phyloP scores from a whole-genome alignment of 2,797 vertebrate genomes.

The Paratrypauchen microcephalus region DNA sequence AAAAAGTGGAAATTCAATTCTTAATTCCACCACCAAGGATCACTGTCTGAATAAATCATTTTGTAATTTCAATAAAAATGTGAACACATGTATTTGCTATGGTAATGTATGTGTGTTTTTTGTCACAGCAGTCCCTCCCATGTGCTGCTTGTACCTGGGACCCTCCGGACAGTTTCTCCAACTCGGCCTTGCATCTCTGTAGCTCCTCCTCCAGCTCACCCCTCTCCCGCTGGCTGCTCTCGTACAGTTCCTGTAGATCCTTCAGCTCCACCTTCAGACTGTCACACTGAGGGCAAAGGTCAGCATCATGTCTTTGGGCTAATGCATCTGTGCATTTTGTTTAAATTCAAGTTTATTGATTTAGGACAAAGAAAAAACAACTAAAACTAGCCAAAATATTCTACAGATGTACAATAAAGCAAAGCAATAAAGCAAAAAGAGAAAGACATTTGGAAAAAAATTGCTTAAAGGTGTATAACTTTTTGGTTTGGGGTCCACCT shows the following conservation, averaged over 20 bases:
- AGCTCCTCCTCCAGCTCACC: constrained; percentile 84
- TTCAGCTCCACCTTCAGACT: constrained; percentile 78
- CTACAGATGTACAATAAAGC: neutral
- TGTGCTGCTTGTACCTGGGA: constrained; percentile 61
- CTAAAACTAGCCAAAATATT: neutral
- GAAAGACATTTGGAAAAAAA: neutral
- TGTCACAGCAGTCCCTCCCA: neutral
- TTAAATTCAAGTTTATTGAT: neutral
- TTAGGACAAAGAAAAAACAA: neutral
- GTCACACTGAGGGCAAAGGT: constrained; percentile 72
- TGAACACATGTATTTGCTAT: too few relatives aligned
- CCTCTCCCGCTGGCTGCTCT: constrained; percentile 80
- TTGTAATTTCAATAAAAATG: too few relatives aligned
- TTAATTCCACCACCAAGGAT: too few relatives aligned
- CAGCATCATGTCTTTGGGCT: neutral
- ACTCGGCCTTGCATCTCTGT: constrained; percentile 85
- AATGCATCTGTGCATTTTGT: constrained; percentile 1
- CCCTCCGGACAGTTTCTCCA: constrained; percentile 78
- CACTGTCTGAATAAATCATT: too few relatives aligned
- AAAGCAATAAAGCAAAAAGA: neutral
- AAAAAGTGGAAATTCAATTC: too few relatives aligned
- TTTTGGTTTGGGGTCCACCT: too few relatives aligned
- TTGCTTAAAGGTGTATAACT: too few relatives aligned
- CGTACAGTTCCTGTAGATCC: constrained; percentile 81
- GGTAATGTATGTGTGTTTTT: neutral